Evolutionary conservation across 2,797 vertebrate genomes (phyloP), one percentile per base, ranked within the genome.

Genomic region (Peromyscus attwateri): DNA sequence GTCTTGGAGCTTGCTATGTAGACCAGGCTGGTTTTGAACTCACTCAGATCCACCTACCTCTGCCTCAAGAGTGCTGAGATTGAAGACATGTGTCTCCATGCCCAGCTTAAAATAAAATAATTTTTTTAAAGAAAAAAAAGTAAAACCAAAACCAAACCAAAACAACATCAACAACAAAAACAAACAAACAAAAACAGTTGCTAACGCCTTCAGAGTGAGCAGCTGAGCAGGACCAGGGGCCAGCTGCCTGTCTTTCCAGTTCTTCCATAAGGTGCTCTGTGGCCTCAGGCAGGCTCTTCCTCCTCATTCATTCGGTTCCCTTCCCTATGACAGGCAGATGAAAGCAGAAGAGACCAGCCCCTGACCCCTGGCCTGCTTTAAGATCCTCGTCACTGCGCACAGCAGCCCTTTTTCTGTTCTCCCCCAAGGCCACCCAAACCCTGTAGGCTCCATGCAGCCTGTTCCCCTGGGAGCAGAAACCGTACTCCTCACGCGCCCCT

Each of bases 391-490:
- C 89, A 21, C 1, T 6, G 14, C 43, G 11, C 40, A 23, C 16
- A 57, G n/a, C 16, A 1, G 6, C 21, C 31, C 52, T 19, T 8
- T 7, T 7, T 29, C 14, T 4, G 13, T 34, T 43, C 79, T 21
- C 21, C 49, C 34, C 8, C 3, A 0, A 66, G 13, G 52, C 55
- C 23, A 25, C 34, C 73, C 23, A 73, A 57, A 73, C 17, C 37
- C 62, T 46, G 75, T 43, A n/a, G 25, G 31, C 0, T 2, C 79
- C n/a, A 8, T 4, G 71, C 84, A 95, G 77, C 77, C 83, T 80
- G 12, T 37, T 95, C 92, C 92, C 92, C n/a, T 40, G 96, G 95
- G 94, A 94, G 68, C 81, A 92, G 97, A 97, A 97, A 97, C 95
- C 68, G 66, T 87, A 93, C 68, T 27, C 85, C 43, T 3, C 80